A percentile compares a stretch with the other conserved stretches of the same genome.
Evolutionary conservation across 2,888 invertebrate species (phyloP).

Genomic region (Itoplectis maculator): DNA sequence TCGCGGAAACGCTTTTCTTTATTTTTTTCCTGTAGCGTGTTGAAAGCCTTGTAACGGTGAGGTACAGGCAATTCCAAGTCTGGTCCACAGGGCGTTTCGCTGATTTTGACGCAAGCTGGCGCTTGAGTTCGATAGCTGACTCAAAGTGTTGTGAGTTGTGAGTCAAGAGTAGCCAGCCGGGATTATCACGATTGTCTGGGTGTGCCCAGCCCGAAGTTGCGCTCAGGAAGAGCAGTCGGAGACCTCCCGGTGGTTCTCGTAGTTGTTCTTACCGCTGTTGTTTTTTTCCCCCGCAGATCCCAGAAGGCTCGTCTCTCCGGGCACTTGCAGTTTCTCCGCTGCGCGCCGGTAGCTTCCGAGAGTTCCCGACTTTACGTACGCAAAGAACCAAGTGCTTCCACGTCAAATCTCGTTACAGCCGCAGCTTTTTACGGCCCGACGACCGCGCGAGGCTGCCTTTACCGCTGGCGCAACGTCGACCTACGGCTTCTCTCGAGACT

Average conservation of each 20-base stretch:
- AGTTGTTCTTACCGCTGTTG: slow-evolving; percentile 55
- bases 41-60: not conserved
- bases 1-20: slow-evolving; percentile 30
- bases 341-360: not conserved
- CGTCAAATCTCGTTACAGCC: slow-evolving; percentile 81
- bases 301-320: slow-evolving; percentile 21
- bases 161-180: too few species aligned
- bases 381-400: slow-evolving; percentile 76
- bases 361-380: slow-evolving; percentile 9
- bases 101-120: too few species aligned
- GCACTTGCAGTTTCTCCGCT: slow-evolving; percentile 5
- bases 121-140: too few species aligned
- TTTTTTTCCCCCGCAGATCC: slow-evolving; percentile 49
- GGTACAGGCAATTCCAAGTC: not conserved
- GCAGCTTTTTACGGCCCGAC: slow-evolving; percentile 75
- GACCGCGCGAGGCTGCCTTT: slow-evolving; percentile 10
- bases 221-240: not conserved
- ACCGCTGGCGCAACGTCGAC: slow-evolving; percentile 30
- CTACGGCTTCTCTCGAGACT: slow-evolving; percentile 55
- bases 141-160: too few species aligned
- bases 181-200: too few species aligned
- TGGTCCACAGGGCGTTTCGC: not conserved
- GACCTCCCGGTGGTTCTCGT: slow-evolving; percentile 36
- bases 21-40: not conserved
- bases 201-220: too few species aligned